These are phyloP conservation scores for Paelopatides confundens DNA, from an alignment of 53 echinoderm and acorn worm species.

Conservation along the genomic window DNA sequence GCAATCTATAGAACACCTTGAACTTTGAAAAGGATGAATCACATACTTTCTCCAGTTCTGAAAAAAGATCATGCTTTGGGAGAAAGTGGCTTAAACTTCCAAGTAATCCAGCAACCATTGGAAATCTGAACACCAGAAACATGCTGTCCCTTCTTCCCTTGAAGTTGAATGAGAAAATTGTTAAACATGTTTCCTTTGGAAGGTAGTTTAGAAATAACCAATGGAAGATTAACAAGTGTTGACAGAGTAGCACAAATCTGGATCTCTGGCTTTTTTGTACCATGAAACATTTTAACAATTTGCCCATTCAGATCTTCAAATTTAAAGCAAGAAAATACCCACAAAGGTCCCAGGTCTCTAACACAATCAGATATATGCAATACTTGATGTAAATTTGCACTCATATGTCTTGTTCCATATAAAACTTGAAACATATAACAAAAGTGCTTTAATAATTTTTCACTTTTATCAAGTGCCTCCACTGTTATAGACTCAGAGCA, in stretches of 20 bases:
- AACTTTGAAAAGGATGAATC: too few species aligned
- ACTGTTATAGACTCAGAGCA: too few species aligned
- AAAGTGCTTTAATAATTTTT: neutral
- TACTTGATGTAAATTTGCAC: conserved; percentile 34
- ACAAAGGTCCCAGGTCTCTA: conserved; percentile 52
- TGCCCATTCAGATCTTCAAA: conserved; percentile 62
- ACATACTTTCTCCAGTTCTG: too few species aligned
- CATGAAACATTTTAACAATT: conserved; percentile 31
- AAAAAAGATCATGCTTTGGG: too few species aligned
- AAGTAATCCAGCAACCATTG: too few species aligned
- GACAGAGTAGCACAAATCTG: neutral
- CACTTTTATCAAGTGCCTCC: too few species aligned
- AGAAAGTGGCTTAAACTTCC: too few species aligned
- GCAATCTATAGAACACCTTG: too few species aligned
- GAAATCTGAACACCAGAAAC: too few species aligned
- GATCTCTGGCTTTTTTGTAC: conserved; percentile 21
- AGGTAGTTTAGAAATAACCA: neutral
- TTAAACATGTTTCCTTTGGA: too few species aligned
- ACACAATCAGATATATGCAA: conserved; percentile 49
- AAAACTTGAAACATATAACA: conserved; percentile 25
- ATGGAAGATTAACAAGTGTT: neutral
- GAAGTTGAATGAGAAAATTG: too few species aligned
- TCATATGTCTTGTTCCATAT: conserved; percentile 45
- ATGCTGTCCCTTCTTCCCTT: too few species aligned
- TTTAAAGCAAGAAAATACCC: conserved; percentile 49